These are phyloP conservation scores for Cyprinus carpio DNA, from an alignment of 2,113 vertebrate genomes.

Conservation along the genomic window DNA sequence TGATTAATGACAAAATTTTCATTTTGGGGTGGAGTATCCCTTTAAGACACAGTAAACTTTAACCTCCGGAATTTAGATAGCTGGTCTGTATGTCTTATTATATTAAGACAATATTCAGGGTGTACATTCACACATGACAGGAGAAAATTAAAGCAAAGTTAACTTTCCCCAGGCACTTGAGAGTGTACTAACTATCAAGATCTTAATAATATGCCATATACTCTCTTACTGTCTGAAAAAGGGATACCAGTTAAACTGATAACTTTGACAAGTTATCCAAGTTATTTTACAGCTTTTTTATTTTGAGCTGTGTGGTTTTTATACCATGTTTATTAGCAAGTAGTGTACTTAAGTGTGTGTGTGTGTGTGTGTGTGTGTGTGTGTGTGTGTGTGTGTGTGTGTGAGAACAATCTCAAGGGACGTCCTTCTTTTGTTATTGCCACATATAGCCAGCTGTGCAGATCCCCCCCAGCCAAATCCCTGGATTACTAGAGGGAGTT, in stretches of 20 bases:
- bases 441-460: conserved; percentile 59
- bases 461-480: conserved; percentile 54
- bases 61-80: background rate
- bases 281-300: background rate
- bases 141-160: background rate
- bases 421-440: conserved; percentile 53
- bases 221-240: too few species aligned
- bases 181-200: background rate
- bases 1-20: too few species aligned
- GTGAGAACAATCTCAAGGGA: conserved; percentile 32
- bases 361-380: background rate
- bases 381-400: background rate
- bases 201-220: too few species aligned
- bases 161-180: background rate
- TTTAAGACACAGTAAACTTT: background rate
- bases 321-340: background rate
- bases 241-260: background rate
- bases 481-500: conserved; percentile 54
- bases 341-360: background rate
- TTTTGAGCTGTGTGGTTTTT: background rate
- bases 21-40: too few species aligned
- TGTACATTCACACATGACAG: background rate
- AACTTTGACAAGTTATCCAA: background rate
- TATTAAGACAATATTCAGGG: background rate
- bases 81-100: background rate